Evolutionary conservation across 1,140 invertebrate species (phyloP).

Genomic region (Drosophila pruinosa): DNA sequence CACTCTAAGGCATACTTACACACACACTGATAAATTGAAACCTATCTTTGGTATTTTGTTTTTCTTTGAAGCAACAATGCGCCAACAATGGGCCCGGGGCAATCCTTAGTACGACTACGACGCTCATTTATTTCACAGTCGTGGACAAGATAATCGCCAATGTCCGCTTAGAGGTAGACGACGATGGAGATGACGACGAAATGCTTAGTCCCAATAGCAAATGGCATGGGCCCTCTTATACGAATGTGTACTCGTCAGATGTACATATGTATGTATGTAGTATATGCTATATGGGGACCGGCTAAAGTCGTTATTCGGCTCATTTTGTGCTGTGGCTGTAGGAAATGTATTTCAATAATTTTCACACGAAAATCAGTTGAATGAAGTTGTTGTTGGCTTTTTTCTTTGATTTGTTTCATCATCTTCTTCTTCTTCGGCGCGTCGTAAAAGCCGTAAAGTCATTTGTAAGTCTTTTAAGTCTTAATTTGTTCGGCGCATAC

Average conservation of each 20-base stretch:
- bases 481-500: conserved; percentile 39
- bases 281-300: conserved; percentile 20
- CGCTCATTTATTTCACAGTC: conserved; percentile 81
- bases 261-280: background rate
- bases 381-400: conserved; percentile 57
- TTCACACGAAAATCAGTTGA: conserved; percentile 74
- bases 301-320: conserved; percentile 24
- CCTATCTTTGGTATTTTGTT: conserved; percentile 65
- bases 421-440: conserved; percentile 7
- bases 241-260: background rate
- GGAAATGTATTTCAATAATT: conserved; percentile 80
- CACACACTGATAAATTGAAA: conserved; percentile 66
- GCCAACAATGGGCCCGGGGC: conserved; percentile 61
- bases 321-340: conserved; percentile 55
- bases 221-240: conserved; percentile 7
- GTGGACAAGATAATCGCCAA: conserved; percentile 81
- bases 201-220: conserved; percentile 33
- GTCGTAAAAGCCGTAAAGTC: conserved; percentile 20
- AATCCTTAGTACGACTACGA: conserved; percentile 73
- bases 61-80: conserved; percentile 76
- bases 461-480: conserved; percentile 45
- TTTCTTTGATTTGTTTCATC: conserved; percentile 19
- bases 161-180: conserved; percentile 72
- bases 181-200: conserved; percentile 11
- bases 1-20: background rate